These are phyloP conservation scores for Sarcophaga rosellei DNA, from an alignment of 2,888 invertebrate species.

Conservation along the genomic window DNA sequence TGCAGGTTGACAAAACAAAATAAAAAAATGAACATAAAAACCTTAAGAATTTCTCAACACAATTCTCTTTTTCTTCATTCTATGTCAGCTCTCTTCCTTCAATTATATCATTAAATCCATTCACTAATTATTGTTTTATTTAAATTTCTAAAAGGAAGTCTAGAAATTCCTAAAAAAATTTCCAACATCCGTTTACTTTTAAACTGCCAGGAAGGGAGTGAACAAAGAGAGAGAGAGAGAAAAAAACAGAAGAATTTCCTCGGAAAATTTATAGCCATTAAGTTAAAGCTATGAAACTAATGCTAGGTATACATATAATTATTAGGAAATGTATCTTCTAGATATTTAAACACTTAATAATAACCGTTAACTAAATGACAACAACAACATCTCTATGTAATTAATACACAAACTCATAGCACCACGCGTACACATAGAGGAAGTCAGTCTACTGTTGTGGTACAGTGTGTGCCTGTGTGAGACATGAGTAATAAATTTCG, in stretches of 20 bases:
- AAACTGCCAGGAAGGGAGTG: background rate
- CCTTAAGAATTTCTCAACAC: too few relatives aligned
- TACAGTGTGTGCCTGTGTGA: background rate
- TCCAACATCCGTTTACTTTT: background rate
- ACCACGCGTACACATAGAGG: background rate
- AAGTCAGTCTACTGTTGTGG: background rate
- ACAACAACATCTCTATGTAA: background rate
- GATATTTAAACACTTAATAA: conserved; percentile 1
- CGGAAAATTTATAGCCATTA: background rate
- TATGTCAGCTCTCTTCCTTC: too few relatives aligned
- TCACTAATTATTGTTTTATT: too few relatives aligned
- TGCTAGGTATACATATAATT: background rate
- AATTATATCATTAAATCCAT: too few relatives aligned
- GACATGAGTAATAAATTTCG: background rate
- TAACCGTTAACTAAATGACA: conserved; percentile 26
- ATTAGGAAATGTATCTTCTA: background rate
- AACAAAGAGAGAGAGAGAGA: too few relatives aligned
- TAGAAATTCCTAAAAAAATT: background rate
- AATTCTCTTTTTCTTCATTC: too few relatives aligned
- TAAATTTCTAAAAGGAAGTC: too few relatives aligned
- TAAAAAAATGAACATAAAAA: too few relatives aligned
- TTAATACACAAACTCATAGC: conserved; percentile 14
- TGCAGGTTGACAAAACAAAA: too few relatives aligned
- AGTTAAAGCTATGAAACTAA: background rate
- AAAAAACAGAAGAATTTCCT: background rate